phyloP scores from a whole-genome alignment of 2,888 invertebrate species.

The Pinctada fucata region DNA sequence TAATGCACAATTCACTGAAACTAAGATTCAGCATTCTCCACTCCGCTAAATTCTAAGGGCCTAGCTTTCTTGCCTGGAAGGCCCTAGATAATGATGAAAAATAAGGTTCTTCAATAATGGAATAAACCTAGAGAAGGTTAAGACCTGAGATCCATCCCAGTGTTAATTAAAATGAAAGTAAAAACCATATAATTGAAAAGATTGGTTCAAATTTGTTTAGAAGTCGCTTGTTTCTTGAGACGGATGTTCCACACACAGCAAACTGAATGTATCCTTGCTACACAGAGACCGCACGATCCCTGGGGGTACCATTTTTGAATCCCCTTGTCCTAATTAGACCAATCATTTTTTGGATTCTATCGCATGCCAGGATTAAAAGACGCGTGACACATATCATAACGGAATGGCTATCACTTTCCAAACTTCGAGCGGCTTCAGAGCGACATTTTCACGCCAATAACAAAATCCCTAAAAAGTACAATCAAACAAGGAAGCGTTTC shows the following conservation, averaged over 20 bases:
- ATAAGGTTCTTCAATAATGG: slow-evolving; percentile 7
- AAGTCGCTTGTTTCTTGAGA: slow-evolving; percentile 13
- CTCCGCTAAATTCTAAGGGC: not conserved
- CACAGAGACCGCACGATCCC: slow-evolving; percentile 5
- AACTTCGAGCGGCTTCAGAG: too few species aligned
- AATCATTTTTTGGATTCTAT: slow-evolving; percentile 6
- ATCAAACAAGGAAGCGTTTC: too few species aligned
- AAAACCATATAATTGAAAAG: slow-evolving; percentile 37
- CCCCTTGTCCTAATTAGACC: slow-evolving; percentile 7
- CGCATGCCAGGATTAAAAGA: not conserved
- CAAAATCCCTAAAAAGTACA: too few species aligned
- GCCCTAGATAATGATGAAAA: slow-evolving; percentile 4
- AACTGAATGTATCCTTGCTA: slow-evolving; percentile 9
- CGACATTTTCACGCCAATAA: too few species aligned
- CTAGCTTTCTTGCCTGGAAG: not conserved
- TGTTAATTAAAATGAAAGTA: slow-evolving; percentile 34
- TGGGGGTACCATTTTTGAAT: not conserved
- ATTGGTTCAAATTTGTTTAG: slow-evolving; percentile 38
- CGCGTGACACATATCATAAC: not conserved
- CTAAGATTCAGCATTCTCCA: not conserved
- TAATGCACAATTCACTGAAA: not conserved
- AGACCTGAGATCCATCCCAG: slow-evolving; percentile 27
- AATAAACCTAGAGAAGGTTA: slow-evolving; percentile 6
- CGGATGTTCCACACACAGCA: slow-evolving; percentile 31
- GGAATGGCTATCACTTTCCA: not conserved